Percentiles rank a stretch among this genome's conserved stretches.
Evolutionary conservation across 2,797 vertebrate species (phyloP).

Genomic region (Tokudaia muenninki): DNA sequence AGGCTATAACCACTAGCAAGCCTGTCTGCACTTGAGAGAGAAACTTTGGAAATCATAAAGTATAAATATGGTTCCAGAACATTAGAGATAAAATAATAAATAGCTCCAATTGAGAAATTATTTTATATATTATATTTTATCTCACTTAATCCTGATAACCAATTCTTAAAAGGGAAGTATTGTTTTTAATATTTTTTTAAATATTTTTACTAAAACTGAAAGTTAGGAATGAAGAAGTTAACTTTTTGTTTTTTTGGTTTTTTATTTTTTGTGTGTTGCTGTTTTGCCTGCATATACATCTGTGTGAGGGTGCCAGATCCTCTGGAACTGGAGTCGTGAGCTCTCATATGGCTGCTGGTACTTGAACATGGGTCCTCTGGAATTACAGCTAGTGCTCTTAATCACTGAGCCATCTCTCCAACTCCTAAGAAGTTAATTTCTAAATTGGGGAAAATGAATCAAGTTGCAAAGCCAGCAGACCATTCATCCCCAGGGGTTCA

Average conservation of each 20-base stretch:
- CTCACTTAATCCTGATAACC: not conserved
- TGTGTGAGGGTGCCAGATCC: not conserved
- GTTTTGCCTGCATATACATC: not conserved
- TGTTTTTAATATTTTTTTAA: slow-evolving; percentile 2
- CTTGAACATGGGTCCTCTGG: not conserved
- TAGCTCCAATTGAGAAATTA: slow-evolving; percentile 18
- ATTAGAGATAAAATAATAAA: not conserved
- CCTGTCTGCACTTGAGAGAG: not conserved
- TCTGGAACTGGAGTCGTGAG: not conserved
- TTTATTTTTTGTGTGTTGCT: not conserved
- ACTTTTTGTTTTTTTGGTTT: not conserved
- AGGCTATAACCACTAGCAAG: not conserved
- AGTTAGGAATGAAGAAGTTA: not conserved
- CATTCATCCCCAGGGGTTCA: not conserved
- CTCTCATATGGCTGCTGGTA: not conserved
- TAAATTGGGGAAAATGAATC: not conserved
- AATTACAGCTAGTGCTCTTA: not conserved
- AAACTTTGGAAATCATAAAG: not conserved
- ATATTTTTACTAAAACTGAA: slow-evolving; percentile 42
- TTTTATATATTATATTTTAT: slow-evolving; percentile 1
- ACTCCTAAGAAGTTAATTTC: not conserved
- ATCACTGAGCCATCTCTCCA: not conserved
- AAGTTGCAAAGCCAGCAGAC: not conserved
- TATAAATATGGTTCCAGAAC: slow-evolving; percentile 1
- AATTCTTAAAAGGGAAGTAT: not conserved